phyloP scores from a whole-genome alignment of 2,797 vertebrate genomes.

The Aphelocoma californica region DNA sequence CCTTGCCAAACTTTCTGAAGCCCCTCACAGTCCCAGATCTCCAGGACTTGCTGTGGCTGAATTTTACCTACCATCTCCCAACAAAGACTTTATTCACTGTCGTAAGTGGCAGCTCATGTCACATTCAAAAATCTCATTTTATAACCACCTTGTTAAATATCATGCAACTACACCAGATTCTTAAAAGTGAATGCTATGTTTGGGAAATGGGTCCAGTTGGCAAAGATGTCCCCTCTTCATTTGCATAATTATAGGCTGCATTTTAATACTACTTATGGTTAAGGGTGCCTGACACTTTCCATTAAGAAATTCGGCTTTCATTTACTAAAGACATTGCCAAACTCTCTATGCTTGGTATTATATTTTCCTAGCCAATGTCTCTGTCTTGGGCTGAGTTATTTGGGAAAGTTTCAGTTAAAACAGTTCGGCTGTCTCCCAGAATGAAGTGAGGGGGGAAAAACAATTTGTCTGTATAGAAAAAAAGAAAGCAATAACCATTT shows the following conservation, averaged over 20 bases:
- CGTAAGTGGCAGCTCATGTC: not conserved
- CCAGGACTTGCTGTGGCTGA: not conserved
- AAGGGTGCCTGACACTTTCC: constrained; percentile 54
- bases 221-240: not conserved
- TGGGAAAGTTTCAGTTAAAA: constrained; percentile 51
- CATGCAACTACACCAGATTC: not conserved
- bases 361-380: constrained; percentile 38
- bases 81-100: not conserved
- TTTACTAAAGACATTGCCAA: constrained; percentile 42
- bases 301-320: constrained; percentile 43
- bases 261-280: constrained; percentile 17
- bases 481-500: not conserved
- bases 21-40: not conserved
- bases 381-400: constrained; percentile 42
- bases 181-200: not conserved
- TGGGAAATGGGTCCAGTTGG: not conserved
- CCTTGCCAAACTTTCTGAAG: not conserved
- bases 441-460: constrained; percentile 5
- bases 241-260: constrained; percentile 36
- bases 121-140: not conserved
- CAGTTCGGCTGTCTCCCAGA: not conserved
- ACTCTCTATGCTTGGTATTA: not conserved
- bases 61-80: not conserved
- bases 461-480: constrained; percentile 13
- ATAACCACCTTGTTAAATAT: constrained; percentile 3